These are phyloP conservation scores for Nymphalis urticae DNA, from an alignment of 2,888 invertebrate genomes.

Conservation along the genomic window DNA sequence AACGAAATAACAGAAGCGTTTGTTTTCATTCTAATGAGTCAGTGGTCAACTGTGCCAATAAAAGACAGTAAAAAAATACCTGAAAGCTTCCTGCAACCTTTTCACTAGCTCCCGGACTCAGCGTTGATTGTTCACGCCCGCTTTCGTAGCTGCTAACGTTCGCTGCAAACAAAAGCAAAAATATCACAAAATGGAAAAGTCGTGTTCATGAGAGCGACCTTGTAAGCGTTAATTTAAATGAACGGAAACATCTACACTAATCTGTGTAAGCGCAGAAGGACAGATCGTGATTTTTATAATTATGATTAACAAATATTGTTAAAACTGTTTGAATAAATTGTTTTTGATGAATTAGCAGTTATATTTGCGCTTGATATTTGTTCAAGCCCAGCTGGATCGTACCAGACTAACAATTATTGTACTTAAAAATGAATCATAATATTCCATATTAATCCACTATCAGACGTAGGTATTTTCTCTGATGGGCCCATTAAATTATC, in stretches of 20 bases:
- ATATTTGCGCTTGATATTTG: too few species aligned
- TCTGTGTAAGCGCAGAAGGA: conserved; percentile 6
- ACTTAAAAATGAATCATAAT: too few species aligned
- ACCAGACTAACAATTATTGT: too few species aligned
- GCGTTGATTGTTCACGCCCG: conserved; percentile 61
- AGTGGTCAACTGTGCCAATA: conserved; percentile 11
- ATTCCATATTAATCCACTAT: too few species aligned
- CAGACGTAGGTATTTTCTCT: too few species aligned
- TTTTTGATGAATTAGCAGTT: too few species aligned
- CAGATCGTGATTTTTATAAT: not conserved
- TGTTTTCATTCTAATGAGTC: not conserved
- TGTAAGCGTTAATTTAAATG: conserved; percentile 8
- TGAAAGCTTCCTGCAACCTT: conserved; percentile 64
- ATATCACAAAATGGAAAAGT: conserved; percentile 30
- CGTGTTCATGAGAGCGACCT: conserved; percentile 8
- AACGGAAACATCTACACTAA: conserved; percentile 4
- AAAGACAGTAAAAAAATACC: conserved; percentile 48
- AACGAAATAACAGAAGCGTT: not conserved
- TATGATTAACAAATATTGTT: not conserved
- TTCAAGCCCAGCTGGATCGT: too few species aligned
- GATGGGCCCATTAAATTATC: too few species aligned
- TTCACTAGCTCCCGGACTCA: conserved; percentile 63
- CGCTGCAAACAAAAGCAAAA: conserved; percentile 63
- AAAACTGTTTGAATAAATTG: not conserved
- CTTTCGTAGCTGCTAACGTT: conserved; percentile 72